These are phyloP conservation scores for Cryptosula pallasiana DNA, from an alignment of 2,888 invertebrate species.

Conservation along the genomic window DNA sequence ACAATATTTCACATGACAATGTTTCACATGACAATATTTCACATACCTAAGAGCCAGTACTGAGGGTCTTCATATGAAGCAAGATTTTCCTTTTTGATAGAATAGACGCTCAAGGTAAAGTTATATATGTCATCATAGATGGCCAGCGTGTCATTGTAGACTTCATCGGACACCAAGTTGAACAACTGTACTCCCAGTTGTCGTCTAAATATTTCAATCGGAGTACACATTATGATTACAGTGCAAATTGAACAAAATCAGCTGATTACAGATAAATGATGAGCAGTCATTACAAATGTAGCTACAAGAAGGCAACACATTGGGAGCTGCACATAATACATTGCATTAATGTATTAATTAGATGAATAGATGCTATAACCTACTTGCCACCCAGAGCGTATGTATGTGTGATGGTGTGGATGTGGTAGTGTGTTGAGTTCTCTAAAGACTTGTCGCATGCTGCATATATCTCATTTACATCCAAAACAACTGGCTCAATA, in stretches of 20 bases:
- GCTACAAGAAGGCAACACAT: too few species aligned
- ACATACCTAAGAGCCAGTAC: not conserved
- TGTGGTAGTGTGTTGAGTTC: slow-evolving; percentile 5
- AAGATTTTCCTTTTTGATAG: not conserved
- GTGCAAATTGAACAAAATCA: too few species aligned
- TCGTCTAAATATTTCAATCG: too few species aligned
- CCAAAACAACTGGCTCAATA: not conserved
- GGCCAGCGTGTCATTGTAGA: not conserved
- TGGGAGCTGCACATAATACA: too few species aligned
- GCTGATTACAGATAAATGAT: too few species aligned
- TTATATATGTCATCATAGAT: slow-evolving; percentile 12
- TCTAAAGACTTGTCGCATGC: not conserved
- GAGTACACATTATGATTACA: too few species aligned
- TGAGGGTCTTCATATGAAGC: not conserved
- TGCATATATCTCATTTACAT: slow-evolving; percentile 10
- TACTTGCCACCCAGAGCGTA: not conserved
- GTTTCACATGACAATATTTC: too few species aligned
- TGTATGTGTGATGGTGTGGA: not conserved
- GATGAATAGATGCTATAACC: too few species aligned
- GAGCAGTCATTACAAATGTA: too few species aligned
- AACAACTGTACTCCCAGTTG: not conserved
- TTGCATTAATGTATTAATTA: too few species aligned
- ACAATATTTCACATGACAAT: too few species aligned
- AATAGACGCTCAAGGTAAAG: not conserved
- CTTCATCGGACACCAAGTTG: not conserved